Evolutionary conservation across 2,113 vertebrate species (phyloP).

Genomic region (Cyrtonyx montezumae): DNA sequence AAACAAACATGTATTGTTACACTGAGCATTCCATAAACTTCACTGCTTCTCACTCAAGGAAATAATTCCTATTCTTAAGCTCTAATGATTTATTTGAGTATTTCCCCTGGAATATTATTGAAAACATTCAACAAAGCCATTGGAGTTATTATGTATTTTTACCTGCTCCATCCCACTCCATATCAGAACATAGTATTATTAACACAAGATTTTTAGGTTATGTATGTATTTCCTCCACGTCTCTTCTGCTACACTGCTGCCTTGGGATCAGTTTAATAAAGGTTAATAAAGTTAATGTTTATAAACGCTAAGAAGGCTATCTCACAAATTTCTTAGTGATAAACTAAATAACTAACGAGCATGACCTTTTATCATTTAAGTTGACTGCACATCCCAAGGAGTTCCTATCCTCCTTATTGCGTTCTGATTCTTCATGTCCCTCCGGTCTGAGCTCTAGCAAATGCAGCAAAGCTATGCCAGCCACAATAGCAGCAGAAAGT

Average conservation of each 20-base stretch:
- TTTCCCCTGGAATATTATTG: background rate
- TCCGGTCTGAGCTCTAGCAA: background rate
- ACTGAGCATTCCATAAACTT: background rate
- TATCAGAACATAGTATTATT: background rate
- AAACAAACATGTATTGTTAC: background rate
- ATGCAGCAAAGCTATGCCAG: background rate
- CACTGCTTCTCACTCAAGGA: background rate
- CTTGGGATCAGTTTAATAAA: constrained; percentile 7
- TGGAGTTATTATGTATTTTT: background rate
- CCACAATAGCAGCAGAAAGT: background rate
- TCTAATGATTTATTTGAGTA: background rate
- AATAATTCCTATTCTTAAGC: background rate
- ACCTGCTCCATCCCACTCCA: background rate
- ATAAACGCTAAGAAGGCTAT: constrained; percentile 14
- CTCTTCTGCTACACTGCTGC: background rate
- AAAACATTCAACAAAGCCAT: background rate
- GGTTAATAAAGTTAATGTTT: constrained; percentile 17
- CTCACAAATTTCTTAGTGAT: background rate
- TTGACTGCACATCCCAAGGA: background rate
- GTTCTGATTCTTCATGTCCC: background rate
- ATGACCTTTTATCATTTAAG: background rate
- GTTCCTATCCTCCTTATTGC: background rate
- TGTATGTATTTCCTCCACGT: background rate
- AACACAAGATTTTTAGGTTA: constrained; percentile 6
- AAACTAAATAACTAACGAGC: constrained; percentile 32